These are phyloP conservation scores for Enteromius trimaculatus DNA, from an alignment of 2,797 vertebrate genomes.

Conservation along the genomic window DNA sequence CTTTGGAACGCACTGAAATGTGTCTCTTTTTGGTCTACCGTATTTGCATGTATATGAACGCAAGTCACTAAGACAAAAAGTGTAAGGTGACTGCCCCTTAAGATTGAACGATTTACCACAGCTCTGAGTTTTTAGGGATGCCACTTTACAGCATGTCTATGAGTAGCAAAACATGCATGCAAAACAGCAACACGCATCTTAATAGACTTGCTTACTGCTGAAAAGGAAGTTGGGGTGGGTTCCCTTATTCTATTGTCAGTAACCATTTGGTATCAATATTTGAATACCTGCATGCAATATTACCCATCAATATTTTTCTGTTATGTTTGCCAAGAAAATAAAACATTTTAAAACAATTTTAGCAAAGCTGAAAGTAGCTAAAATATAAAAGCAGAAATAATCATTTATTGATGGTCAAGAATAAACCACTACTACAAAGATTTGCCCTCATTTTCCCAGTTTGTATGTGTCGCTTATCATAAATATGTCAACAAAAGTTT, in stretches of 20 bases:
- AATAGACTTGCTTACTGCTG: neutral
- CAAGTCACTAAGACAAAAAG: neutral
- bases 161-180: too few relatives aligned
- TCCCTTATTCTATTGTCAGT: too few relatives aligned
- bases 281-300: neutral
- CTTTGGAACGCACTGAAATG: neutral
- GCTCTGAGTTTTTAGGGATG: neutral
- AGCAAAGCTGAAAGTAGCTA: neutral
- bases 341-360: neutral
- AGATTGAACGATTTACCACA: neutral
- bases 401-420: neutral
- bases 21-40: neutral
- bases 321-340: neutral
- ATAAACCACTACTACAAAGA: neutral
- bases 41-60: neutral
- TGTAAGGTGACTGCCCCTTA: neutral
- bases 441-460: neutral
- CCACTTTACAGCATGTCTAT: neutral
- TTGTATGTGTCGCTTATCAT: neutral
- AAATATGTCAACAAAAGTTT: neutral
- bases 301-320: neutral
- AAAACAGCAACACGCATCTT: neutral
- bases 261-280: neutral
- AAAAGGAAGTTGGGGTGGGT: neutral
- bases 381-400: neutral